Conservation (phyloP, 1,140 invertebrate genomes). For the Drosophila quadrilineata region DNA sequence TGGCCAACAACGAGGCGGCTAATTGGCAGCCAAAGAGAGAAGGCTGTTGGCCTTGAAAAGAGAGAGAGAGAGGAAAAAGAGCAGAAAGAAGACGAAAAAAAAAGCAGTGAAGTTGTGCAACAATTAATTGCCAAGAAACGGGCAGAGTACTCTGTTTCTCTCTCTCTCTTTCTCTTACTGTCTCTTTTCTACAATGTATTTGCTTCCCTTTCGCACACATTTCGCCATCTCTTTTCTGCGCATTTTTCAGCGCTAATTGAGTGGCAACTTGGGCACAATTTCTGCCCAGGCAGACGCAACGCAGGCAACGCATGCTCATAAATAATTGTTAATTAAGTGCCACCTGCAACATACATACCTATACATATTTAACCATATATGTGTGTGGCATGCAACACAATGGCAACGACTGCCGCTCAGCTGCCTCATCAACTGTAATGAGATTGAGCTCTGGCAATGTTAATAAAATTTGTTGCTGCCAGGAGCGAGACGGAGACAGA, state of each 20-base stretch:
- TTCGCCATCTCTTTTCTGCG: conserved; percentile 49
- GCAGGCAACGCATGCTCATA: conserved; percentile 51
- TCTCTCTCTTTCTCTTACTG: background rate
- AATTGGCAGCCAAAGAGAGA: conserved; percentile 45
- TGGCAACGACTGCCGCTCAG: background rate
- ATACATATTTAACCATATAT: background rate
- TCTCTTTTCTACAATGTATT: background rate
- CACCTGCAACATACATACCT: conserved; percentile 41
- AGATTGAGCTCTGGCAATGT: conserved; percentile 62
- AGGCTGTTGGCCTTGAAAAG: background rate
- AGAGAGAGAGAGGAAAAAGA: background rate
- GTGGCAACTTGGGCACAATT: conserved; percentile 73
- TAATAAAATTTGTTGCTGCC: conserved; percentile 72
- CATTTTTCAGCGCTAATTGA: conserved; percentile 74
- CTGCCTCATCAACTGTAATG: conserved; percentile 67
- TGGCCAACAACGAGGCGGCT: conserved; percentile 31
- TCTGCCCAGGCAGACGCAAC: no score
- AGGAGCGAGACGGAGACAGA: no score
- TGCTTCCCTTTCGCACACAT: conserved; percentile 11
- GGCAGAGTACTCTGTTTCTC: background rate
- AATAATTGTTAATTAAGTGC: conserved; percentile 72
- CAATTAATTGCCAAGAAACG: conserved; percentile 29
- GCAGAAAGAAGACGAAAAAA: background rate
- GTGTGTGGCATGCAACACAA: conserved; percentile 14
- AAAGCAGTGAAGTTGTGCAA: conserved; percentile 5